phyloP scores from a whole-genome alignment of 2,797 vertebrate species.

The Gambelia wislizenii region DNA sequence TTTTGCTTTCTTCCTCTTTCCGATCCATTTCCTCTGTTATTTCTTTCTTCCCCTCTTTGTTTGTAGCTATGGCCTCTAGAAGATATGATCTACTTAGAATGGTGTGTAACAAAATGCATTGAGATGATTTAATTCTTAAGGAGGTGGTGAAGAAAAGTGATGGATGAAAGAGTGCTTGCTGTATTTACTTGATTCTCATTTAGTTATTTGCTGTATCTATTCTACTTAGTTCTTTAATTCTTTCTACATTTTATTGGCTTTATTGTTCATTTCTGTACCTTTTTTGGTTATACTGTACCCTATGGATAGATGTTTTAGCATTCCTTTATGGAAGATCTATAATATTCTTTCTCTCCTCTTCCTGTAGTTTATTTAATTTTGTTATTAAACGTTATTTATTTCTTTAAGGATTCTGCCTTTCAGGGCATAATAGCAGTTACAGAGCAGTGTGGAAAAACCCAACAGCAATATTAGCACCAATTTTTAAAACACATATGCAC shows the following conservation, averaged over 20 bases:
- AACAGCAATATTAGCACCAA: neutral
- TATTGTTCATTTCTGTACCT: neutral
- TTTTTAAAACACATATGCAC: neutral
- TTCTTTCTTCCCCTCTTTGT: no score
- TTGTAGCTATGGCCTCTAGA: neutral
- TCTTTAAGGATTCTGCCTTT: neutral
- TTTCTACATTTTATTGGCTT: neutral
- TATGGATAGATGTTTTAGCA: neutral
- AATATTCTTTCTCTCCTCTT: neutral
- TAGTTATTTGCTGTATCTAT: neutral
- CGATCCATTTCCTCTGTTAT: neutral
- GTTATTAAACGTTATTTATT: neutral
- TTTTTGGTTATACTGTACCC: neutral
- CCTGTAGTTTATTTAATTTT: neutral
- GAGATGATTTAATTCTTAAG: neutral
- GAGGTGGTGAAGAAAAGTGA: neutral
- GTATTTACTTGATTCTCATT: neutral
- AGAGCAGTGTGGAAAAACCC: neutral
- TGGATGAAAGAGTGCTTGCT: neutral
- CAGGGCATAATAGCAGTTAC: neutral
- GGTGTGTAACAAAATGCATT: neutral
- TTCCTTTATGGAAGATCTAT: neutral
- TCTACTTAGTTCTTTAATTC: neutral
- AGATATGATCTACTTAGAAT: neutral
- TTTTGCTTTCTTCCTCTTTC: conserved; percentile 27